Evolutionary conservation across 2,797 vertebrate genomes (phyloP), one percentile per base, ranked within the genome.

Genomic region (Novumbra hubbsi): DNA sequence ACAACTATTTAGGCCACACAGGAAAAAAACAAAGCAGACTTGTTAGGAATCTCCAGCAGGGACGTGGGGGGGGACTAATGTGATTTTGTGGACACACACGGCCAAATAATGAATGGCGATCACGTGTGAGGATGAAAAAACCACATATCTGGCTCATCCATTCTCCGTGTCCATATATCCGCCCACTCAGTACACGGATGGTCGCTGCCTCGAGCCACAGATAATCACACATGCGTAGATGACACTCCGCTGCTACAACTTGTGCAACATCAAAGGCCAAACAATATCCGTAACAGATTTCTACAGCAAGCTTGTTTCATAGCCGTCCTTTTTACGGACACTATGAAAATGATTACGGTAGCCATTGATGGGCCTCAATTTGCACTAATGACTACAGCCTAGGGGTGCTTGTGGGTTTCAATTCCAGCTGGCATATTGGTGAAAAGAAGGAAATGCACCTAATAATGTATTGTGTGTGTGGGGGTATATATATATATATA

Each of bases 121-220:
- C 19, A 14, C 21, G 55, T 60, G 55, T 60, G 21, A 60, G 9
- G 24, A 45, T 19, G 2, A n/a, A 68, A 48, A 21, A 68, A 41
- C 7, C 21, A 1, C 38, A 15, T n/a, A n/a, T n/a, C 14, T 30
- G 27, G 14, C 65, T 68, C 38, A 45, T n/a, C 38, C 14, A 7
- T 52, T 52, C 50, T 52, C 9, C 7, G n/a, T 60, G 55, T 60
- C 55, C 62, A 4, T 17, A 3, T 15, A 17, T 70, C 68, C 28
- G 30, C 68, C 68, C 28, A 32, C 49, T 32, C 68, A 55, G 8
- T 28, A 32, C 48, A 72, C 66, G 50, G 75, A 68, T 34, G 65
- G 16, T 28, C 30, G 19, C 21, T 45, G 75, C 70, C 63, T 72
- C 55, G 8, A 28, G 70, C 49, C 69, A 68, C 21, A 68, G 11